A percentile compares a stretch with the other conserved stretches of the same genome.
phyloP scores from a whole-genome alignment of 2,797 vertebrate species.

The Silurus lanzhouensis region DNA sequence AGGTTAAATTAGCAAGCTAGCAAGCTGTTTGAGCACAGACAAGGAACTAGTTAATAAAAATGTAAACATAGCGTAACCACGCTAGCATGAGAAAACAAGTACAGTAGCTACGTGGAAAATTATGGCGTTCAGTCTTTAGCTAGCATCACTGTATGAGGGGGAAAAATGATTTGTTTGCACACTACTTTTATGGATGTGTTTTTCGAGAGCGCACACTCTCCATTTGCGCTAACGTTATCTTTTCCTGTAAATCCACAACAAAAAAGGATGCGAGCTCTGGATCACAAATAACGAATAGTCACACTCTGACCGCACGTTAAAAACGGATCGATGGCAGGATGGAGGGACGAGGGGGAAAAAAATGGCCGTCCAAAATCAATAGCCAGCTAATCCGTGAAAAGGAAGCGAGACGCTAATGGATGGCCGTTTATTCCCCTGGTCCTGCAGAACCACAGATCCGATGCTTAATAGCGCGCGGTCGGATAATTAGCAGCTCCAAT shows the following conservation, averaged over 20 bases:
- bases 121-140: background rate
- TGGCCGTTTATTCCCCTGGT: slow-evolving; percentile 91
- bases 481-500: slow-evolving; percentile 91
- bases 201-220: background rate
- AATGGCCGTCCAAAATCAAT: slow-evolving; percentile 83
- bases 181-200: background rate
- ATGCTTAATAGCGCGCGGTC: slow-evolving; percentile 83
- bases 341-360: slow-evolving; percentile 65
- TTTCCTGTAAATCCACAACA: slow-evolving; percentile 48
- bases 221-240: slow-evolving; percentile 1
- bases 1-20: background rate
- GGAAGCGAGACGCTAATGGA: slow-evolving; percentile 81
- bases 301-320: slow-evolving; percentile 81
- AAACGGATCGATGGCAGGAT: slow-evolving; percentile 80
- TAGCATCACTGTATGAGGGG: background rate
- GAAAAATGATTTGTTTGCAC: background rate
- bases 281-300: slow-evolving; percentile 81
- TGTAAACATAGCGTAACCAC: no score
- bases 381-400: slow-evolving; percentile 84
- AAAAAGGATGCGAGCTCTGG: slow-evolving; percentile 77
- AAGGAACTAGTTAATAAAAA: no score
- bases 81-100: no score
- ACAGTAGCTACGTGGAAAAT: no score
- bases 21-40: background rate
- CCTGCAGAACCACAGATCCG: slow-evolving; percentile 82